Evolutionary conservation across 2,888 invertebrate species (phyloP), one percentile per base, ranked within the genome.

Genomic region (Dyspetes luteomarginatus): DNA sequence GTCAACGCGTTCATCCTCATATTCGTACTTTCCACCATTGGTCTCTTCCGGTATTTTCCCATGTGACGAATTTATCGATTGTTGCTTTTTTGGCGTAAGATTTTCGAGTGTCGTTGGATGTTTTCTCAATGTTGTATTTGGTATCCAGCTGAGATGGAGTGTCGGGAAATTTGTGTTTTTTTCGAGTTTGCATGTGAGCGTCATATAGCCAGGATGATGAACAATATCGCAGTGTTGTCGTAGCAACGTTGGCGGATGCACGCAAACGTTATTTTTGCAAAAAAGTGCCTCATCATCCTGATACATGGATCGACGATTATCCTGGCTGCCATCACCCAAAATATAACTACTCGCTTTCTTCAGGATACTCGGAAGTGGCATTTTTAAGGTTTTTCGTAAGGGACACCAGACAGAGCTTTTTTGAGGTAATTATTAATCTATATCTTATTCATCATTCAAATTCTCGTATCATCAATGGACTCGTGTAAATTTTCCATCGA

Each of bases 241-340:
- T 67, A 97, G 94, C 81, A 96, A 94, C 0, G 97, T 96, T 60
- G 98, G 97, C 4, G 98, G 98, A 93, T 99, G 98, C 56, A 99
- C 98, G 92, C 98, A 99, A 41, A 99, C 98, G 92, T 99, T 98
- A 92, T 99, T 99, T 93, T 98, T 99, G 92, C 97, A 97, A 92
- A 97, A 97, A 64, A 97, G 93, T 79, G 96, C 95, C 93, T 97
- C 97, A 89, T 97, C 97, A 92, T 97, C 96, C 90, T 96, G 95
- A 89, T 96, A 97, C 75, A 91, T 85, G 1, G 89, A 87, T 0
- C 90, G 89, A 68, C 94, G 93, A 80, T 93, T 93, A 69, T 94
- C 93, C 83, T 94, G 93, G 84, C 93, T 93, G 81, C 95, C 96
- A 56, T 94, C 93, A 60, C 97, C 96, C 72, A 96, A 93, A 88